Evolutionary conservation across 2,797 vertebrate genomes (phyloP), one percentile per base, ranked within the genome.

Genomic region (Streptopelia turtur): DNA sequence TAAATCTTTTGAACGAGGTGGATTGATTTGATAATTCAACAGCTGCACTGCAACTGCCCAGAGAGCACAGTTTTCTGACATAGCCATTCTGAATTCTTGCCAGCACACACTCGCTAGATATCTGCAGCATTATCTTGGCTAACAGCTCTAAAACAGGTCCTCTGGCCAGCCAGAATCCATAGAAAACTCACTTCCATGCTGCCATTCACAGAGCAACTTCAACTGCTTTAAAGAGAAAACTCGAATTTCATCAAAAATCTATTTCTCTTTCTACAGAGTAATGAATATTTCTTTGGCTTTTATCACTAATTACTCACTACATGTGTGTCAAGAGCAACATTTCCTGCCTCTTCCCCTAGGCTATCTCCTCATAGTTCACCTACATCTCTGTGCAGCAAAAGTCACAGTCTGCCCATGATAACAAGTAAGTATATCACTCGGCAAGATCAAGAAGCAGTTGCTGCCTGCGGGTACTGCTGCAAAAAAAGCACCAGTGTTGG

Each of bases 211-310:
- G 13, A 75, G 85, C 31, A 94, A 83, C 87, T 90, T 94, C 61
- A 94, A 95, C 71, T 70, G 68, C 88, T 93, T 79, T 94, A 85
- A 83, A 95, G 93, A 89, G 68, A 88, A 94, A 96, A 87, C 76
- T 86, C 65, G 80, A 92, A 89, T 96, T 96, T 95, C 95, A 96
- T 92, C 49, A 95, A 91, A 96, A 95, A 97, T 87, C 95, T 96
- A 92, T 96, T 96, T 95, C 96, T 96, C 87, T 95, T 96, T 90
- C 71, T 77, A 95, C 59, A 56, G 74, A 91, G 82, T 93, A 90
- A 91, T 96, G 93, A 97, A 90, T 96, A 97, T 94, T 92, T 97
- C 87, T 90, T 93, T 87, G 75, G 87, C 53, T 96, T 80, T 94
- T 97, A 95, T 95, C 83, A 45, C 85, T 95, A 97, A 97, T 96